Base-by-base conservation (phyloP, 2,888 invertebrate genomes). In the Nomada ruficornis region DNA sequence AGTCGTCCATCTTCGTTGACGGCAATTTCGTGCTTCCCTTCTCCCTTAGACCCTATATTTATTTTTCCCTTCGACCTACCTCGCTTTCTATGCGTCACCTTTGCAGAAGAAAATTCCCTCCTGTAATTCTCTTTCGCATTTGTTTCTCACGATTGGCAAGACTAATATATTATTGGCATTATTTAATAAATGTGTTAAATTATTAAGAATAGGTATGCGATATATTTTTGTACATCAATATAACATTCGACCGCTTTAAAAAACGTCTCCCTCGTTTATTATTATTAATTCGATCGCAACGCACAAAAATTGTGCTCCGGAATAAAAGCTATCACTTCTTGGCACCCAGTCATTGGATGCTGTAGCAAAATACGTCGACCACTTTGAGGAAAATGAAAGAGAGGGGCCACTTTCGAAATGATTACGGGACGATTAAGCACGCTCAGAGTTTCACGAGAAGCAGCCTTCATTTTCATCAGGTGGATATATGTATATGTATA, bases 401-500 rank as follows among this genome's bases (percentile, higher is more conserved):
- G 47, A 3, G 47, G 13, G 47, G 47, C 47, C 36, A 36, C 68
- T 69, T 42, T 69, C 70, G 26, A 57, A 59, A 77, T 59, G 70
- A 76, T 70, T 70, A 70, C 60, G n/a, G 44, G 60, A 69, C 76
- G 76, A 80, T 80, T 80, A 76, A 52, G 64, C 76, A 47, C 55
- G 64, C 70, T 54, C 62, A 54, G 44, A 65, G 55, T 74, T 50
- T 57, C 70, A 59, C 76, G 29, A 65, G 57, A 52, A 63, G 64
- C 63, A 29, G 42, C 76, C 59, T 70, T 76, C 69, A 70, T 75
- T 76, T 80, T 69, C 76, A 68, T 73, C 57, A 15, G 59, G 64
- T 64, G 47, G 15, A 47, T 11, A 15, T 15, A 15, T 15, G 64
- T 64, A 3, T 13, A 2, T 11, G 36, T 36, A 3, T 15, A 73